These are phyloP conservation scores for Oncorhynchus nerka DNA, from an alignment of 2,113 vertebrate species.

Conservation along the genomic window DNA sequence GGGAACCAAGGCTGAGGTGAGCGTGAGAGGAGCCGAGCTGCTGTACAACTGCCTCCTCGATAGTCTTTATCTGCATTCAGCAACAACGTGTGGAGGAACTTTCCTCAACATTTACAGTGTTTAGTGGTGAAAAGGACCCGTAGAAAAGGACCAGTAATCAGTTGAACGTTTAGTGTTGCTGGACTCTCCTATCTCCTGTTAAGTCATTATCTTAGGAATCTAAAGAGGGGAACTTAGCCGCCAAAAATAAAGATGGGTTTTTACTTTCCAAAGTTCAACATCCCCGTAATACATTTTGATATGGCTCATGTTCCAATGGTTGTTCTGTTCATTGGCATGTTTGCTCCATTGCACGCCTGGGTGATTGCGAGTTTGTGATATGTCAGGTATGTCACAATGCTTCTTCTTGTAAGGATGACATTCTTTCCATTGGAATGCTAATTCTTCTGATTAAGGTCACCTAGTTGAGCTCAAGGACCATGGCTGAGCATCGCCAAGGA, in stretches of 20 bases:
- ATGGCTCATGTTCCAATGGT: not conserved
- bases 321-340: not conserved
- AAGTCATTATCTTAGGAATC: not conserved
- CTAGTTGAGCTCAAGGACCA: not conserved
- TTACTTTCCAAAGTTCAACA: not conserved
- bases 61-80: not conserved
- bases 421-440: not conserved
- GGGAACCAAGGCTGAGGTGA: not conserved
- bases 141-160: not conserved
- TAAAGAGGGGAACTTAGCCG: not conserved
- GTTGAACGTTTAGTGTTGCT: not conserved
- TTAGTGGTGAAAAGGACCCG: not conserved
- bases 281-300: no score
- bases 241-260: not conserved
- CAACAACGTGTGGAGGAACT: not conserved
- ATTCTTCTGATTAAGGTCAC: constrained; percentile 3
- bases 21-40: no score
- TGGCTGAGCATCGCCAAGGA: not conserved
- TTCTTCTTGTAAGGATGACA: constrained; percentile 6
- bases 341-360: not conserved
- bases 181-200: not conserved
- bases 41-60: not conserved
- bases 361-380: not conserved
- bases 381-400: not conserved
- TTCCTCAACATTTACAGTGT: not conserved